These are phyloP conservation scores for Campylomormyrus tamandua DNA, from an alignment of 2,113 vertebrate genomes.

Conservation along the genomic window DNA sequence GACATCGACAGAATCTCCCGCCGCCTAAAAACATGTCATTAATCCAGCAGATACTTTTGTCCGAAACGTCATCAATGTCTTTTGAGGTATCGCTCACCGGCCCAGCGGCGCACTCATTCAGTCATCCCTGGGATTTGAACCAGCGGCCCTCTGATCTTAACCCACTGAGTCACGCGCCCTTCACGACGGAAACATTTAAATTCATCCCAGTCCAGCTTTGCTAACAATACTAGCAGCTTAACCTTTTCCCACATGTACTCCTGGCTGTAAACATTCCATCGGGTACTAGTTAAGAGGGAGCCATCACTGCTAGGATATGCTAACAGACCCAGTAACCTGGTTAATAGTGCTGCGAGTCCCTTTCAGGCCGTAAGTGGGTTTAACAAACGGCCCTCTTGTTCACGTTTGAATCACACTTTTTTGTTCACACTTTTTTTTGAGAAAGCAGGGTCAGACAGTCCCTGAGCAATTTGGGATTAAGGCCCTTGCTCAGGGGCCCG, in stretches of 20 bases:
- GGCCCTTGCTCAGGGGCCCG: not conserved
- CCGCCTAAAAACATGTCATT: not conserved
- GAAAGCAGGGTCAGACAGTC: not conserved
- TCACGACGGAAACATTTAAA: not conserved
- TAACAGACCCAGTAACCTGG: not conserved
- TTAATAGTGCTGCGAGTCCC: not conserved
- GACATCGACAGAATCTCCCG: not conserved
- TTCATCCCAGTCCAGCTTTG: not conserved
- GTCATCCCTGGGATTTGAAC: not conserved
- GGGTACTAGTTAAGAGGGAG: not conserved
- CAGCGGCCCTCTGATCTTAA: not conserved
- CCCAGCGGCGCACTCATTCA: not conserved
- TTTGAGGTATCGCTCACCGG: not conserved
- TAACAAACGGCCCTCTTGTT: not conserved
- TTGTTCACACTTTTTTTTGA: not conserved
- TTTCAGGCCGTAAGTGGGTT: not conserved
- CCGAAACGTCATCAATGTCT: not conserved
- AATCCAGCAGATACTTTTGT: not conserved
- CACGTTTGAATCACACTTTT: not conserved
- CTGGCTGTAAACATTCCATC: not conserved
- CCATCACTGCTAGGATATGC: not conserved
- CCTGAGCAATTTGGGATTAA: not conserved
- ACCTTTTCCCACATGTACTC: not conserved
- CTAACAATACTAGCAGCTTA: not conserved
- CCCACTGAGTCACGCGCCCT: not conserved